Percentiles rank a stretch among this genome's conserved stretches.
Conservation (phyloP, 2,797 vertebrate genomes). For the Labroides dimidiatus region DNA sequence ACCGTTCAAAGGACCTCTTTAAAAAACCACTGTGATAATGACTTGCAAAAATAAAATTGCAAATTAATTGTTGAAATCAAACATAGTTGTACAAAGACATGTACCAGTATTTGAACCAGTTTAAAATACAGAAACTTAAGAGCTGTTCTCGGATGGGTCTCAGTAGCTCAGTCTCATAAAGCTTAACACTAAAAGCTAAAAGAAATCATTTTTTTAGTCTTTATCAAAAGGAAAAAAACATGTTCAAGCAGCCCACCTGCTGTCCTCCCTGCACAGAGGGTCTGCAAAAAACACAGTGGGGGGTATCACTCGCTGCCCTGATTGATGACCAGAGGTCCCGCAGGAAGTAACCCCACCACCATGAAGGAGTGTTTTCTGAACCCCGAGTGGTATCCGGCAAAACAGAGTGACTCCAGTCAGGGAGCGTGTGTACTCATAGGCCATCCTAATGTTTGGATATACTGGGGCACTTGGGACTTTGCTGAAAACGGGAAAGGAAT, state of each 20-base stretch:
- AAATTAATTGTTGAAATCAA: too few species aligned
- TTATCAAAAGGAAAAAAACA: constrained; percentile 43
- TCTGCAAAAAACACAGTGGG: constrained; percentile 69
- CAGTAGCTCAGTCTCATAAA: background rate
- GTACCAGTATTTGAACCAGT: background rate
- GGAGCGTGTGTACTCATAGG: constrained; percentile 74
- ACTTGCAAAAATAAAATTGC: too few species aligned
- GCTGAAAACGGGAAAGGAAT: constrained; percentile 51
- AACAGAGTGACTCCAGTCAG: constrained; percentile 77
- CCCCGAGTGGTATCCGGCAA: constrained; percentile 84
- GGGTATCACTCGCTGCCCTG: constrained; percentile 78
- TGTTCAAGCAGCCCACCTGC: constrained; percentile 74
- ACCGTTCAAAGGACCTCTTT: background rate
- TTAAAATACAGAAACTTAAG: background rate
- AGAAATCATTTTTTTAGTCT: constrained; percentile 32
- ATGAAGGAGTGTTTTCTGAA: constrained; percentile 84
- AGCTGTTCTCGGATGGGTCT: background rate
- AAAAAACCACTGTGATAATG: background rate
- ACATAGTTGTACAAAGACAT: too few species aligned
- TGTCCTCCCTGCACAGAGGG: constrained; percentile 59
- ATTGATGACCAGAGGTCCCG: constrained; percentile 82
- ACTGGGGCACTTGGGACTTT: constrained; percentile 63
- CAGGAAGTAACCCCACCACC: constrained; percentile 84
- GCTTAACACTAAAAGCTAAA: background rate
- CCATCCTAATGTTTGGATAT: constrained; percentile 79